Percentiles rank a stretch among this genome's conserved stretches.
Evolutionary conservation across 2,888 invertebrate species (phyloP).

Genomic region (Fragum fragum): DNA sequence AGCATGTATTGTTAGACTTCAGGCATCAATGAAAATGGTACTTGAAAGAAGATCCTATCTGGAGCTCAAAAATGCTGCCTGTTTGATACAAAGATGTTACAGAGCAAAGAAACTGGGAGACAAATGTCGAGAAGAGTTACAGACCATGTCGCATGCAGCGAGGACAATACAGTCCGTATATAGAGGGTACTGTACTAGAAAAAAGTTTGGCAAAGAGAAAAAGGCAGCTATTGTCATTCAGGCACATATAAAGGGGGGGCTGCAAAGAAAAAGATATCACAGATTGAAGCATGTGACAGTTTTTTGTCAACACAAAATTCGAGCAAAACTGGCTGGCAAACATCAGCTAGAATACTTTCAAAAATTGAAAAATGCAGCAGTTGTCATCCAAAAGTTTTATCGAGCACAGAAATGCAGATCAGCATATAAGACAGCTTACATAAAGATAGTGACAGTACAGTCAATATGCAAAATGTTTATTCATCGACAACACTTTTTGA

Average conservation of each 20-base stretch:
- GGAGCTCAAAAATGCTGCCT: conserved; percentile 49
- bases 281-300: conserved; percentile 50
- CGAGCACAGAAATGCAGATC: conserved; percentile 14
- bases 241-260: conserved; percentile 46
- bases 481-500: conserved; percentile 38
- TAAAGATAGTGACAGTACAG: conserved; percentile 8
- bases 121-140: conserved; percentile 6
- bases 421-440: neutral
- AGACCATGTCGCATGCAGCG: conserved; percentile 39
- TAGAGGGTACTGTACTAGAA: conserved; percentile 56
- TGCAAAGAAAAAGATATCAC: conserved; percentile 29
- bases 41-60: conserved; percentile 42
- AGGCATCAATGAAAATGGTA: conserved; percentile 48
- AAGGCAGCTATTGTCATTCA: conserved; percentile 65
- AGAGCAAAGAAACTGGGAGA: conserved; percentile 21
- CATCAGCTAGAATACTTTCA: neutral
- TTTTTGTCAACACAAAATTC: conserved; percentile 27
- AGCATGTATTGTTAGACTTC: conserved; percentile 63
- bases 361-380: conserved; percentile 30
- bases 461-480: conserved; percentile 20
- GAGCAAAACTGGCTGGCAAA: conserved; percentile 48
- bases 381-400: conserved; percentile 18
- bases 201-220: conserved; percentile 34
- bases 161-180: conserved; percentile 64
- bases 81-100: conserved; percentile 55